Evolutionary conservation across 1,140 invertebrate genomes (phyloP).

Genomic region (Cecropterus lyciades): DNA sequence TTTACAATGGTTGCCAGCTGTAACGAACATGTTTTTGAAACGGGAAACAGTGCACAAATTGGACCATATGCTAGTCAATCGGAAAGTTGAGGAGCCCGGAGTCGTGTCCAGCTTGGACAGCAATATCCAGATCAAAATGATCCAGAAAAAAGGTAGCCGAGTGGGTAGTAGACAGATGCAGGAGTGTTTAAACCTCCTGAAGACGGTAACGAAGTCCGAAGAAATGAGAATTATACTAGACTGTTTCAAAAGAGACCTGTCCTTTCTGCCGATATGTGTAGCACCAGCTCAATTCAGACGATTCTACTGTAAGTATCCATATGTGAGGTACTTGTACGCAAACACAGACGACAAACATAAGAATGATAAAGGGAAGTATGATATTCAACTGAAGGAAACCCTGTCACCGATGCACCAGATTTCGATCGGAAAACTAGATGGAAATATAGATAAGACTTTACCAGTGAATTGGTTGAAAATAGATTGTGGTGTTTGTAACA

Average conservation of each 20-base stretch:
- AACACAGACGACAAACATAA: conserved; percentile 11
- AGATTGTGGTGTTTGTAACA: conserved; percentile 43
- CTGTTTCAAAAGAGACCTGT: conserved; percentile 47
- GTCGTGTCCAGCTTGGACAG: no score
- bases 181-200: no score
- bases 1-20: no score
- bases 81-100: no score
- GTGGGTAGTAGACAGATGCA: no score
- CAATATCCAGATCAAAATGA: no score
- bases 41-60: no score
- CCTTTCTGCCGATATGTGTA: conserved; percentile 15
- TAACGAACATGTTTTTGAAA: no score
- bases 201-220: no score
- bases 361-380: conserved; percentile 38
- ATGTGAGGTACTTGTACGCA: conserved; percentile 55
- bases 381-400: conserved; percentile 63
- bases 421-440: conserved; percentile 29
- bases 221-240: no score
- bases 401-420: conserved; percentile 44
- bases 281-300: conserved; percentile 40
- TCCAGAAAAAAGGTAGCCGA: no score
- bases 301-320: conserved; percentile 51
- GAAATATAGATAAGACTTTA: neutral
- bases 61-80: no score
- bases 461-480: conserved; percentile 23